A percentile compares a stretch with the other conserved stretches of the same genome.
These are phyloP conservation scores for Aleadryas rufinucha DNA, from an alignment of 2,113 vertebrate species.

Conservation along the genomic window DNA sequence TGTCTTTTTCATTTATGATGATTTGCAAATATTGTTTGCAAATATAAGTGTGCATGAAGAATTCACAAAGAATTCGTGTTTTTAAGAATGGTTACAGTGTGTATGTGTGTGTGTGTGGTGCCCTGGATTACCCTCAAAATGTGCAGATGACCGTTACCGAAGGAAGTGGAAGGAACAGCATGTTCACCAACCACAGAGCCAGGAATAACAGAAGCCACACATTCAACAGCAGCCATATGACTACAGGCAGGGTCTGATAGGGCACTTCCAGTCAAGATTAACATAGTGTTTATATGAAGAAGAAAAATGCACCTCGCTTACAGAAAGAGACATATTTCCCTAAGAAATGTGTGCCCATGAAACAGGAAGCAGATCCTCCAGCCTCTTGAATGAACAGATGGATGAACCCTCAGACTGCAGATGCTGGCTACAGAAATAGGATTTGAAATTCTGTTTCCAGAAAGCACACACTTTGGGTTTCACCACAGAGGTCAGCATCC, in stretches of 20 bases:
- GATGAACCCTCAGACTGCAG: neutral
- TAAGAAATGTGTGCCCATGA: neutral
- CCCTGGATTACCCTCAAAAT: constrained; percentile 10
- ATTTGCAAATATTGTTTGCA: neutral
- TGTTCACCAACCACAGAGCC: constrained; percentile 44
- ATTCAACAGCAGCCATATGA: constrained; percentile 39
- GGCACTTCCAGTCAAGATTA: constrained; percentile 12
- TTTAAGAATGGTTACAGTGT: neutral
- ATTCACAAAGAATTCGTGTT: neutral
- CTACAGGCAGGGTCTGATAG: neutral
- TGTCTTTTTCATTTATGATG: neutral
- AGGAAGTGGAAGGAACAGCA: constrained; percentile 58
- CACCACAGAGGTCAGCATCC: neutral
- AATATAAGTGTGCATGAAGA: neutral
- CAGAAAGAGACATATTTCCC: neutral
- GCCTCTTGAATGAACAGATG: neutral
- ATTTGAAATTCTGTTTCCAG: neutral
- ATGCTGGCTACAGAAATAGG: neutral
- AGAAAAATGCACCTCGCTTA: neutral
- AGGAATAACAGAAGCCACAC: constrained; percentile 59
- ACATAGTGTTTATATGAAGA: neutral
- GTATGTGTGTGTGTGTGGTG: neutral
- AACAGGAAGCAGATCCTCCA: neutral
- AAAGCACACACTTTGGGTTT: neutral
- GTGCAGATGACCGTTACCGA: neutral